Conservation (phyloP, 2,113 vertebrate species). For the Nibea coibor region DNA sequence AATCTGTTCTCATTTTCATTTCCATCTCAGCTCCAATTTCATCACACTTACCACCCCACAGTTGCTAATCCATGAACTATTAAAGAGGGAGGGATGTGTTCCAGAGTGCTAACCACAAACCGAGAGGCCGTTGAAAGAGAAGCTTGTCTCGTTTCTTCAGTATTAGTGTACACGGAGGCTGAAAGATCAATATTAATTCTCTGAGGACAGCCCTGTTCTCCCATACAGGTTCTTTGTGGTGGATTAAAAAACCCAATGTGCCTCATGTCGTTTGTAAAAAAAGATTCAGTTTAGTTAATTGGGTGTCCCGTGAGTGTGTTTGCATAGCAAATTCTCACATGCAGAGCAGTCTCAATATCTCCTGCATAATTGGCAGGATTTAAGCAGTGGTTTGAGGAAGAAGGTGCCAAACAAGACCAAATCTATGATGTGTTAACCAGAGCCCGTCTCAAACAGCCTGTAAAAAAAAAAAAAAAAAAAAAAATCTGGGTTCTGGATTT, state of each 20-base stretch:
- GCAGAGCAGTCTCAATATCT: neutral
- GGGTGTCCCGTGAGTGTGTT: neutral
- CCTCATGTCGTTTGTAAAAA: neutral
- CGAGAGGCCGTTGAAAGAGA: constrained; percentile 3
- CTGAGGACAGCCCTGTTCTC: neutral
- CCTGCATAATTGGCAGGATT: neutral
- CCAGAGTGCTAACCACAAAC: neutral
- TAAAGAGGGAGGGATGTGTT: neutral
- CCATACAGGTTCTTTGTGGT: neutral
- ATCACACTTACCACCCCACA: neutral
- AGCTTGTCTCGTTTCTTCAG: neutral
- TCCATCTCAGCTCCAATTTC: neutral
- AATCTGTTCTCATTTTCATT: neutral
- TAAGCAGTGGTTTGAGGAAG: neutral
- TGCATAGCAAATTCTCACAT: neutral
- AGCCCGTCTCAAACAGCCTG: neutral
- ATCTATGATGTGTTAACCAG: neutral
- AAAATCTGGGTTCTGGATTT: neutral
- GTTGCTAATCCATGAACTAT: neutral
- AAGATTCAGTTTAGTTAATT: neutral
- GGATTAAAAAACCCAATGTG: neutral
- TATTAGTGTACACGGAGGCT: neutral
- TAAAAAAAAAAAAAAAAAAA: constrained; percentile 10
- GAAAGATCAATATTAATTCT: neutral
- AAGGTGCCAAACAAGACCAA: neutral